phyloP scores from a whole-genome alignment of 2,113 vertebrate genomes.

The Rhodinocichla rosea region DNA sequence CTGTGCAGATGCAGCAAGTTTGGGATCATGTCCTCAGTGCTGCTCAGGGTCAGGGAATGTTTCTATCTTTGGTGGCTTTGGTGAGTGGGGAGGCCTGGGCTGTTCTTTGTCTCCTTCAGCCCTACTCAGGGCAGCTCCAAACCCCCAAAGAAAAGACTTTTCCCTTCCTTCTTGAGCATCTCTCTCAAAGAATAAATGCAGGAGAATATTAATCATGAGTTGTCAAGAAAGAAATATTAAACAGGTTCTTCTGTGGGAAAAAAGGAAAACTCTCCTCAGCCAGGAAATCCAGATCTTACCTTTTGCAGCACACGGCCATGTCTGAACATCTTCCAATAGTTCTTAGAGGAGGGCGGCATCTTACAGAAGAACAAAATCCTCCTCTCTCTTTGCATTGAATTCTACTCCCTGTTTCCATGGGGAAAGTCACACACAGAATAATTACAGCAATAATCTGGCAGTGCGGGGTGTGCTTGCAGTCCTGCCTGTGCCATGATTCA shows the following conservation, averaged over 20 bases:
- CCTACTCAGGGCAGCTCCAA: rapidly evolving
- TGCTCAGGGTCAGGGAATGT: not conserved
- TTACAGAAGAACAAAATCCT: not conserved
- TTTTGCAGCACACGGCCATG: not conserved
- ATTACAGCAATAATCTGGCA: not conserved
- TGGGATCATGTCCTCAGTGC: rapidly evolving
- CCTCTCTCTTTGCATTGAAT: not conserved
- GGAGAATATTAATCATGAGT: no score
- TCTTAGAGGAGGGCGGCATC: not conserved
- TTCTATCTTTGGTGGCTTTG: not conserved
- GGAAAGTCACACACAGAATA: not conserved
- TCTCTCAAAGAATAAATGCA: not conserved
- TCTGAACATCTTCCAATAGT: not conserved
- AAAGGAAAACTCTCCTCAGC: no score
- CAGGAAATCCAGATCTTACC: not conserved
- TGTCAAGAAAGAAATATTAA: not conserved
- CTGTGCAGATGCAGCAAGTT: not conserved
- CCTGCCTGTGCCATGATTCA: not conserved
- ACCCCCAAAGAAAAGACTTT: not conserved
- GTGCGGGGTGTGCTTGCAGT: no score
- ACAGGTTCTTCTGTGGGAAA: not conserved
- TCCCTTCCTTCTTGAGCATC: not conserved
- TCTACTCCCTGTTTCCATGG: not conserved
- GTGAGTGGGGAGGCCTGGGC: not conserved
- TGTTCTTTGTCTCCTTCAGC: not conserved